Base-by-base conservation (phyloP, 2,888 invertebrate genomes). In the Macrosoma leucophasiata region DNA sequence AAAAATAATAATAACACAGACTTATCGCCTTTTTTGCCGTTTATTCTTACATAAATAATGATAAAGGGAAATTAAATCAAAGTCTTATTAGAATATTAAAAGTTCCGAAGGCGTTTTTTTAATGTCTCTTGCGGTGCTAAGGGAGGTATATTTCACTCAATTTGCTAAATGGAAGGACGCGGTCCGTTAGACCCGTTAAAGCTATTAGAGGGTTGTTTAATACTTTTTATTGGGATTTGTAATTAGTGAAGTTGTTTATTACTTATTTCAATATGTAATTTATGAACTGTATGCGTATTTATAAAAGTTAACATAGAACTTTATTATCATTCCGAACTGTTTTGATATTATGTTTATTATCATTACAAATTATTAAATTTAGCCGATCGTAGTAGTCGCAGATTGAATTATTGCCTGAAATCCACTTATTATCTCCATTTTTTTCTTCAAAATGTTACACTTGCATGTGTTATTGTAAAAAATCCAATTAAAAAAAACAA, bases 11-110 rank as follows among this genome's bases (percentile, higher is more conserved):
- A 78, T 71, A 79, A 70, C 66, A 57, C 60, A 48, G 71, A 62
- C 77, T 82, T 78, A 79, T 71, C 77, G 77, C 70, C 72, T 78
- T 72, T 67, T n/a, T 69, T 70, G 60, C 71, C 62, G 61, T 55
- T 68, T 65, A 63, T 66, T 62, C 72, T 70, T 79, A 73, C 84
- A 84, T 84, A 82, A 84, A 84, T 84, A 84, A 84, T 81, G 78
- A 82, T 84, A 82, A 84, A 84, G 64, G 71, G 75, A 81, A 84
- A 82, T 84, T 84, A 84, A 82, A 84, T 84, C 82, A 81, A 81
- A 77, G 70, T 78, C 82, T 79, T 82, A 82, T 81, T 78, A 79
- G 63, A 68, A 78, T 78, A 82, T 84, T 84, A 82, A 84, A 84
- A 84, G 77, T 82, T 79, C 61, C 53, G 64, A 57, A 67, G 74